These are phyloP conservation scores for Chromis chromis DNA, from an alignment of 2,797 vertebrate species.

Conservation along the genomic window DNA sequence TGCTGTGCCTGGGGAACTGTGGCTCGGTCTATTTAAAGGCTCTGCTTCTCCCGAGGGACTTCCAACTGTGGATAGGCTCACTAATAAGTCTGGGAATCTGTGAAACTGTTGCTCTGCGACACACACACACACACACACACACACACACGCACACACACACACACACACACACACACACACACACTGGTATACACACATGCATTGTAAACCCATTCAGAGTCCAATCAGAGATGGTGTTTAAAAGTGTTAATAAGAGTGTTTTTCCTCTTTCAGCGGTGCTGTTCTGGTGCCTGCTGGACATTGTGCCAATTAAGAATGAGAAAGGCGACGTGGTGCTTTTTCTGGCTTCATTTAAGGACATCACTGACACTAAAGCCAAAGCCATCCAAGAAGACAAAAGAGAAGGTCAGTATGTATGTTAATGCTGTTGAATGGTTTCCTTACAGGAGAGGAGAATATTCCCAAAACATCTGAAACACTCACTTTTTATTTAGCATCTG, in stretches of 20 bases:
- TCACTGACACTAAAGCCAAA: constrained; percentile 96
- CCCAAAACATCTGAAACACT: neutral
- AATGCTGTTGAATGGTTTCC: neutral
- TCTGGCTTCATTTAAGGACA: constrained; percentile 97
- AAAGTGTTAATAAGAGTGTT: constrained; percentile 41
- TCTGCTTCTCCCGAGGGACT: constrained; percentile 46
- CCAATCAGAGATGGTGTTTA: constrained; percentile 24
- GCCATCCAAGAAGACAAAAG: constrained; percentile 93
- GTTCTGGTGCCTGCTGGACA: constrained; percentile 98
- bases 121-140: constrained; percentile 13
- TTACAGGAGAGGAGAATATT: neutral
- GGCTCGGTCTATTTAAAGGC: constrained; percentile 69
- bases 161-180: constrained; percentile 18
- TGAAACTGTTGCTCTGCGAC: constrained; percentile 36
- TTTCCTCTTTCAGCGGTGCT: constrained; percentile 84
- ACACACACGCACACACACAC: constrained; percentile 8
- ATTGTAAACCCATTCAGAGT: constrained; percentile 7
- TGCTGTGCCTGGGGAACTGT: constrained; percentile 49
- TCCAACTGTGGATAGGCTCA: constrained; percentile 52
- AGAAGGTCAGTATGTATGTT: constrained; percentile 88
- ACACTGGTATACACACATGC: constrained; percentile 4
- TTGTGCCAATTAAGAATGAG: constrained; percentile 99
- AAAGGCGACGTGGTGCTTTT: constrained; percentile 98
- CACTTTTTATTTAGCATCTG: neutral
- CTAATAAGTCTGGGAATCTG: constrained; percentile 58